Evolutionary conservation across 2,797 vertebrate genomes (phyloP).

Genomic region (Chiloscyllium punctatum): DNA sequence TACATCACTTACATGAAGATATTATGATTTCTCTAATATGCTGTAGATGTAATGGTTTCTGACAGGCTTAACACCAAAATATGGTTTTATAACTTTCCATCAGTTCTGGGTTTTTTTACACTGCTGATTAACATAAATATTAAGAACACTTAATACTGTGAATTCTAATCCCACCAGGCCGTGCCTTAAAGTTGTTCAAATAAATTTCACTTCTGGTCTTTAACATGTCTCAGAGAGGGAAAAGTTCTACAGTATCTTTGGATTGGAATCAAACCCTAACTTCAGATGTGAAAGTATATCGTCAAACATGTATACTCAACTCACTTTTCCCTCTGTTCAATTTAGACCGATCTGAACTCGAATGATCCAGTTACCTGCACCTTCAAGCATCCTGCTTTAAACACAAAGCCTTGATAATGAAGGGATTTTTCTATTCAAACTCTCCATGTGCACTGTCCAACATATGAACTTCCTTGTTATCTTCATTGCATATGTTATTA

Average conservation of each 20-base stretch:
- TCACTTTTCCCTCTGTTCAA: background rate
- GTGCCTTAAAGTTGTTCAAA: slow-evolving; percentile 5
- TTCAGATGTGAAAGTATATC: background rate
- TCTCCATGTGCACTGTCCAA: background rate
- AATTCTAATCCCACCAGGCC: background rate
- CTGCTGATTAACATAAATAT: background rate
- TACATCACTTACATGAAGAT: background rate
- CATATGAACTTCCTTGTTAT: background rate
- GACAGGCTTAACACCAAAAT: background rate
- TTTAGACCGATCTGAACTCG: background rate
- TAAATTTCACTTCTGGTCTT: slow-evolving; percentile 10
- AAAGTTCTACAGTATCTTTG: background rate
- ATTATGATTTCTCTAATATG: background rate
- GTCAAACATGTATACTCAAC: background rate
- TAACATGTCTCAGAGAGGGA: background rate
- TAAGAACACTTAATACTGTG: background rate
- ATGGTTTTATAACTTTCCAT: background rate
- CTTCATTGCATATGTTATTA: background rate
- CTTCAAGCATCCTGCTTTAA: background rate
- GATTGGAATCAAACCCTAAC: background rate
- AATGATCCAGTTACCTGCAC: background rate
- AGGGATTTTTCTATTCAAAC: background rate
- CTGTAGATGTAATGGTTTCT: background rate
- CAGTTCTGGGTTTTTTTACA: background rate
- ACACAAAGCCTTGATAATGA: background rate